These are phyloP conservation scores for Cheilosia soror DNA, from an alignment of 2,888 invertebrate genomes.

Conservation along the genomic window DNA sequence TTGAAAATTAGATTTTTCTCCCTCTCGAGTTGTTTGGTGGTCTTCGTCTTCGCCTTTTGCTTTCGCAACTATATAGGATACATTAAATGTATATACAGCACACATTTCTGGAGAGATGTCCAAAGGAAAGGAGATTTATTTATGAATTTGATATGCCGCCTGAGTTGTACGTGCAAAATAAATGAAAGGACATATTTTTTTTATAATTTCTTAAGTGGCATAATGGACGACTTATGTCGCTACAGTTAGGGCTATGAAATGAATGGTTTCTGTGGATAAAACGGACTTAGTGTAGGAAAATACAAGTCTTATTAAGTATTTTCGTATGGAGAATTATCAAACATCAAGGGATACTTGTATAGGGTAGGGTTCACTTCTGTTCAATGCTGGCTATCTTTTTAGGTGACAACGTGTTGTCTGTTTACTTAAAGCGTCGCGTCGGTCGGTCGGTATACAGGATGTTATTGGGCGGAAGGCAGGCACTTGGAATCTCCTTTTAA, in stretches of 20 bases:
- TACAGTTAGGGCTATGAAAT: constrained; percentile 22
- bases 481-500: no score
- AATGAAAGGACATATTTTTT: not conserved
- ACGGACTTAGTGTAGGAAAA: not conserved
- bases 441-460: no score
- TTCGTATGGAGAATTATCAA: constrained; percentile 10
- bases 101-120: constrained; percentile 15
- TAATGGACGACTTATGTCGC: constrained; percentile 33
- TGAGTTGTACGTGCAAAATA: constrained; percentile 23
- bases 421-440: not conserved
- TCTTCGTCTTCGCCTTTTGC: not conserved
- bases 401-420: not conserved
- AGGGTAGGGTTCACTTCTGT: no score
- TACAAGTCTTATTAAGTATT: constrained; percentile 6
- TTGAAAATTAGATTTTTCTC: constrained; percentile 61
- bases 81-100: constrained; percentile 48
- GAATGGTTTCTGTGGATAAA: constrained; percentile 7
- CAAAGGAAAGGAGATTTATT: constrained; percentile 50
- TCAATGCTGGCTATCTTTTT: not conserved
- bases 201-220: constrained; percentile 42
- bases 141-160: constrained; percentile 60
- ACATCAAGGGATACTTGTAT: constrained; percentile 2
- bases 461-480: not conserved
- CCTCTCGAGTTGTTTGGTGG: constrained; percentile 15
- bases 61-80: constrained; percentile 14